phyloP scores from a whole-genome alignment of 2,113 vertebrate species.

The Dasyprocta punctata region DNA sequence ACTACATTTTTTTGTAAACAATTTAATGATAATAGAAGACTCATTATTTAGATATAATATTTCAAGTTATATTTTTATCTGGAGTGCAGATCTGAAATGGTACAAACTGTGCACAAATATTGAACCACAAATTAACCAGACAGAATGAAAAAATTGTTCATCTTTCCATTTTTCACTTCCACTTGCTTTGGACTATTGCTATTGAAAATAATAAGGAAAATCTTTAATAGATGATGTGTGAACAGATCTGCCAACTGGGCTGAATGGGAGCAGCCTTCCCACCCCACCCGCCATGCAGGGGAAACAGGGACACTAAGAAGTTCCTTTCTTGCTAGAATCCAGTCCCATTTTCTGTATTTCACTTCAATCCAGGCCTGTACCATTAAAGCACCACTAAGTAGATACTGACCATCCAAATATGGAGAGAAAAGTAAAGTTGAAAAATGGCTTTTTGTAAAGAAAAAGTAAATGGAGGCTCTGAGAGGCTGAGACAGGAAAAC shows the following conservation, averaged over 20 bases:
- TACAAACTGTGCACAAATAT: not conserved
- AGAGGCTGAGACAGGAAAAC: not conserved
- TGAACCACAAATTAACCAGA: conserved; percentile 21
- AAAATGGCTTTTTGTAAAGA: not conserved
- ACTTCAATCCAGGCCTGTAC: not conserved
- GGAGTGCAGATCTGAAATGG: conserved; percentile 19
- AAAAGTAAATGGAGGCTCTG: not conserved
- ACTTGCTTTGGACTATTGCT: not conserved
- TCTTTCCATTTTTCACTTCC: not conserved
- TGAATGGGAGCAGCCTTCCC: not conserved
- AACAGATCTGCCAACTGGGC: not conserved
- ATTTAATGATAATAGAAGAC: conserved; percentile 61
- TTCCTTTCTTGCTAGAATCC: not conserved
- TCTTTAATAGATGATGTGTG: not conserved
- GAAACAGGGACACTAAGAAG: not conserved
- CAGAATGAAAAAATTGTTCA: not conserved
- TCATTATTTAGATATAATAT: conserved; percentile 39
- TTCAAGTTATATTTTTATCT: conserved; percentile 36
- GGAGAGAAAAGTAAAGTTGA: not conserved
- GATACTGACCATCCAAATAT: not conserved
- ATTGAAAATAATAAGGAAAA: not conserved
- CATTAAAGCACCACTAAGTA: not conserved
- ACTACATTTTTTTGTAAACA: conserved; percentile 23
- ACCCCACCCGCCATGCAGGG: too few relatives aligned
- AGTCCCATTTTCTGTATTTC: not conserved